Conservation (phyloP, 2,888 invertebrate species). For the Petrolisthes manimaculis region DNA sequence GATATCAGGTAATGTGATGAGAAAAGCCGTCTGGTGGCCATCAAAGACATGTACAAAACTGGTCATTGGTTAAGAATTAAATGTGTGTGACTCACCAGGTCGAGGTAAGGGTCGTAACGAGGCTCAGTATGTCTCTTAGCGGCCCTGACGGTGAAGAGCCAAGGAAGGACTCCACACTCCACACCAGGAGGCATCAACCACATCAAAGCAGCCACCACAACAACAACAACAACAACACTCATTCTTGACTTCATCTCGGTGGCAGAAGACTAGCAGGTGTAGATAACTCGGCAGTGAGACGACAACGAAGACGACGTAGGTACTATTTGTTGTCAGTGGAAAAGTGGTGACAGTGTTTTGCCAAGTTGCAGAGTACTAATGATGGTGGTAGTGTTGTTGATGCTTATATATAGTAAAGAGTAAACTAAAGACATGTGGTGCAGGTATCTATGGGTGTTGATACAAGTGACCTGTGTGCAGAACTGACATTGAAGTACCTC, state of each 20-base stretch:
- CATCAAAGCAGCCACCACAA: not conserved
- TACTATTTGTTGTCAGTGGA: no score
- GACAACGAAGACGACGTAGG: no score
- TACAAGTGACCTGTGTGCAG: no score
- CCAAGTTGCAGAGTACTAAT: no score
- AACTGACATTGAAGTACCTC: no score
- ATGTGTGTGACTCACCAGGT: constrained; percentile 21
- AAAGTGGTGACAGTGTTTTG: no score
- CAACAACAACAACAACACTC: not conserved
- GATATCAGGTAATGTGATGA: not conserved
- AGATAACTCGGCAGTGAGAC: not conserved
- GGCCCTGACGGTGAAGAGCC: not conserved
- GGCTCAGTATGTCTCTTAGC: not conserved
- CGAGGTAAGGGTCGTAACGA: constrained; percentile 30
- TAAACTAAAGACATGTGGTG: no score
- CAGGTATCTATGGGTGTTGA: no score
- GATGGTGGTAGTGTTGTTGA: no score
- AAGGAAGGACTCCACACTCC: not conserved
- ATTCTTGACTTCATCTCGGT: no score
- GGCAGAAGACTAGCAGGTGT: not conserved
- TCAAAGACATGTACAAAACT: not conserved
- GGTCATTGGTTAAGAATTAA: no score
- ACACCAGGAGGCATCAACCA: not conserved
- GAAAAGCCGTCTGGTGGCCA: not conserved
- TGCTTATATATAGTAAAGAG: no score